Base-by-base conservation (phyloP, 2,797 vertebrate species). In the Sylvilagus floridanus region DNA sequence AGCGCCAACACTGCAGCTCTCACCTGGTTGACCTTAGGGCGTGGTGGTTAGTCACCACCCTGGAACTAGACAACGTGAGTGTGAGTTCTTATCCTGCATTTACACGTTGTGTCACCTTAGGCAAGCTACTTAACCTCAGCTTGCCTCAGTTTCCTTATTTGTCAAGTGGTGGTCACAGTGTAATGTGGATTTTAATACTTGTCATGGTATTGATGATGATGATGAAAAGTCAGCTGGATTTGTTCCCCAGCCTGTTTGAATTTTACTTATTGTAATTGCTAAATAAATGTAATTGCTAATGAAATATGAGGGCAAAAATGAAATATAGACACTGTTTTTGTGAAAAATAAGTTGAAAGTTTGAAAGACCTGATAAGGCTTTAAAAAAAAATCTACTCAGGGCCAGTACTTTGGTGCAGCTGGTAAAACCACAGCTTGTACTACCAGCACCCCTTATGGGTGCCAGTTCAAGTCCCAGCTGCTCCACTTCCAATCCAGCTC, bases 321-420 rank as follows among this genome's bases (percentile, higher is more conserved):
- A 60, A 68, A 71, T 77, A 62, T n/a, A 47, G 4, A 76, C 32
- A 75, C 8, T 52, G 60, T 52, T 75, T 84, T 85, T 75, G 32
- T 69, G 24, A 84, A 85, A 94, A 88, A 37, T 83, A 88, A 75
- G 35, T 82, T 86, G 71, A 83, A 83, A 86, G 19, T 77, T 89
- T 77, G 72, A 93, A 95, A 93, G 32, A 69, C n/a, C 28, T 52
- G 66, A 62, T 68, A 73, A 73, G 24, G 22, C 28, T 54, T 35
- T 78, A 32, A 76, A 76, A 76, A n/a, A 50, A 50, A 63, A 63
- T 57, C 13, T 57, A 17, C 13, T 57, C 13, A 57, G 19, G 54
- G 54, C 13, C 54, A 47, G 42, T 8, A 47, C 42, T 9, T 47
- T 47, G 42, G 42, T 47, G 42, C 42, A 47, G 9, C 42, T 47